phyloP scores from a whole-genome alignment of 2,797 vertebrate species.

The Luscinia megarhynchos region DNA sequence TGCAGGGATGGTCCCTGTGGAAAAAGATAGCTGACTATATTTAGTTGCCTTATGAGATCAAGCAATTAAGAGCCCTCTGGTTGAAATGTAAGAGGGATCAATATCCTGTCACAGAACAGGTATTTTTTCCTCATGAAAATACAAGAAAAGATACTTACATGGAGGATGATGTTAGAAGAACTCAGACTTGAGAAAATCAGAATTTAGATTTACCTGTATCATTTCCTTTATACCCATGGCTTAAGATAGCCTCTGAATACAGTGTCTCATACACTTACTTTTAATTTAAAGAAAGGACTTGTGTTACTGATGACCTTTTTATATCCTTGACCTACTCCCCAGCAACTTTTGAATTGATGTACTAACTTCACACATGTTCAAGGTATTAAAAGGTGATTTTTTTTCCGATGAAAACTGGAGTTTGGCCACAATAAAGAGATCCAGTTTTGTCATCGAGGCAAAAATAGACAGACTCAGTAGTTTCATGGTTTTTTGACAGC shows the following conservation, averaged over 20 bases:
- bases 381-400: not conserved
- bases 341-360: not conserved
- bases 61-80: not conserved
- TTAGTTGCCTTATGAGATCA: not conserved
- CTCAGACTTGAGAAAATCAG: not conserved
- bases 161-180: not conserved
- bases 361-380: not conserved
- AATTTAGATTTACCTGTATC: not conserved
- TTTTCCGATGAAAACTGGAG: not conserved
- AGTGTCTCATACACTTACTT: not conserved
- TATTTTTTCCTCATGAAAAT: not conserved
- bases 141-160: not conserved
- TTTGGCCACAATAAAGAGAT: not conserved
- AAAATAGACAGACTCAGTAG: not conserved
- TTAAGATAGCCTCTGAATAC: not conserved
- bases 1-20: not conserved
- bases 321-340: not conserved
- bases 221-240: not conserved
- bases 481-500: not conserved
- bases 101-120: not conserved
- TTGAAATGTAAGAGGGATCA: not conserved
- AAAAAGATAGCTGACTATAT: not conserved
- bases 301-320: not conserved
- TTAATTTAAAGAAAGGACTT: not conserved
- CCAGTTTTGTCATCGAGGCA: not conserved